Conservation (phyloP, 2,113 vertebrate species). For the Pterocles gutturalis region DNA sequence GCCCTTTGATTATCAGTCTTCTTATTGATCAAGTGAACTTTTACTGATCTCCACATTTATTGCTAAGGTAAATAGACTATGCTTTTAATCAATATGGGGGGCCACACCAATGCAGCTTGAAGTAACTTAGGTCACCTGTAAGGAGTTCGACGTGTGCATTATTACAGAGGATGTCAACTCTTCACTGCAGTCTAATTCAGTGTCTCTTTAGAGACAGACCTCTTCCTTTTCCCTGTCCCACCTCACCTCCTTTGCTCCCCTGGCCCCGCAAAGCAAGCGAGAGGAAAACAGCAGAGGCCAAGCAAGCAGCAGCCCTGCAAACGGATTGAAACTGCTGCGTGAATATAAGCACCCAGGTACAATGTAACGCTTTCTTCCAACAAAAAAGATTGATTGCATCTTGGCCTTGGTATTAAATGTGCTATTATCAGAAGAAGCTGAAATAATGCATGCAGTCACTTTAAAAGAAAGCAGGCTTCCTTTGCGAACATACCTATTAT, state of each 20-base stretch:
- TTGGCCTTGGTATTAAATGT: constrained; percentile 60
- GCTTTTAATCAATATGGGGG: constrained; percentile 77
- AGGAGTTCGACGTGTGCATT: constrained; percentile 75
- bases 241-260: not conserved
- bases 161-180: constrained; percentile 72
- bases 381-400: constrained; percentile 67
- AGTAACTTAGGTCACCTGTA: constrained; percentile 83
- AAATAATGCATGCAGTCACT: constrained; percentile 68
- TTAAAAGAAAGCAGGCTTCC: constrained; percentile 66
- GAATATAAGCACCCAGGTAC: not conserved
- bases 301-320: not conserved
- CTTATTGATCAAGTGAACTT: constrained; percentile 80
- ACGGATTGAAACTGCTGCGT: not conserved
- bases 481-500: constrained; percentile 64
- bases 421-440: constrained; percentile 67
- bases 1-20: constrained; percentile 71
- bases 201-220: constrained; percentile 49
- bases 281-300: not conserved
- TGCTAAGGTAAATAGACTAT: constrained; percentile 80
- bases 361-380: constrained; percentile 25
- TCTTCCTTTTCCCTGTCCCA: not conserved
- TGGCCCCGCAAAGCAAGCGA: not conserved
- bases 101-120: constrained; percentile 60
- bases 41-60: constrained; percentile 77
- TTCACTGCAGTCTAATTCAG: constrained; percentile 67